These are phyloP conservation scores for Marmota monax DNA, from an alignment of 2,113 vertebrate genomes.

Conservation along the genomic window DNA sequence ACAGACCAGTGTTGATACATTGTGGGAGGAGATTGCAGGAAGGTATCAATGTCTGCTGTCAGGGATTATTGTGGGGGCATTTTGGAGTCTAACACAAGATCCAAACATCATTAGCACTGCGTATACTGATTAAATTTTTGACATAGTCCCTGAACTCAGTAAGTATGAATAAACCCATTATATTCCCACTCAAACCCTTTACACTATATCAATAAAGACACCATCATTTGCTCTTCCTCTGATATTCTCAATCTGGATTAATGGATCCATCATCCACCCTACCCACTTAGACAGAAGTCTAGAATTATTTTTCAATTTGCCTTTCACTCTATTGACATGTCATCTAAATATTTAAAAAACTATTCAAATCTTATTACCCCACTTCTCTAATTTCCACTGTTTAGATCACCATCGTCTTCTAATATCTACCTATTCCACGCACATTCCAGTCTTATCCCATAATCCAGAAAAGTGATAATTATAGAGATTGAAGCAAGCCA, in stretches of 20 bases:
- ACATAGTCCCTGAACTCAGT: background rate
- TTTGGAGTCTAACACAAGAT: background rate
- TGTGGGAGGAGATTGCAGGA: background rate
- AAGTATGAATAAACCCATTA: background rate
- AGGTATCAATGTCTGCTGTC: rapidly evolving
- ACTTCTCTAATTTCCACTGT: background rate
- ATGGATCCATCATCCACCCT: background rate
- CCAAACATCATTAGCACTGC: background rate
- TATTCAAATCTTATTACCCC: background rate
- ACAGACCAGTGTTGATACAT: background rate
- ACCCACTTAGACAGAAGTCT: background rate
- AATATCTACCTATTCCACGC: background rate
- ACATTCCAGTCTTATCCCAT: background rate
- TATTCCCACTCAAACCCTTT: background rate
- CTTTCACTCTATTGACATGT: background rate
- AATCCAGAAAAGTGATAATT: background rate
- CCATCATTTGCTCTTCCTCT: background rate
- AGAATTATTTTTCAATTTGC: background rate
- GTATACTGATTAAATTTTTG: background rate
- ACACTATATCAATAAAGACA: background rate
- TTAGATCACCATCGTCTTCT: background rate
- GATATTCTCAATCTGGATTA: background rate
- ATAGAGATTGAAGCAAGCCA: background rate
- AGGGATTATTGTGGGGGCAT: background rate
- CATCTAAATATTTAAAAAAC: background rate